Evolutionary conservation across 2,797 vertebrate species (phyloP).

Genomic region (Coilia nasus): DNA sequence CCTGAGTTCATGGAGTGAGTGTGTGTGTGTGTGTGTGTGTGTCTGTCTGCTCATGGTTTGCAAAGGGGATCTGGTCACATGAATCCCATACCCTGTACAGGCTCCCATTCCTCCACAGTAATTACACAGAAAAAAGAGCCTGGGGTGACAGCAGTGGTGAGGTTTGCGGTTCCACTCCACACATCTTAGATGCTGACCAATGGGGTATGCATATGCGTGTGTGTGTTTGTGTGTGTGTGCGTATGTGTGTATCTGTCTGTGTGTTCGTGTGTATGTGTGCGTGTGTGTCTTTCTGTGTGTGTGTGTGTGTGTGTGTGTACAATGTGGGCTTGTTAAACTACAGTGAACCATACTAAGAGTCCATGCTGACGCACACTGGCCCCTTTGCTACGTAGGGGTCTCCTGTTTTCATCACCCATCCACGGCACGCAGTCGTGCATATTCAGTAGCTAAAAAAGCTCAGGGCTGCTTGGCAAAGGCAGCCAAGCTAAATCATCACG

Average conservation of each 20-base stretch:
- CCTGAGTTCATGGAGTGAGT: slow-evolving; percentile 65
- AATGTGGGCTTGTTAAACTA: slow-evolving; percentile 43
- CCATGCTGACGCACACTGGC: background rate
- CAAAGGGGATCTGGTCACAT: slow-evolving; percentile 74
- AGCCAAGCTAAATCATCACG: background rate
- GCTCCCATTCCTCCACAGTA: slow-evolving; percentile 73
- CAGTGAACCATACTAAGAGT: slow-evolving; percentile 23
- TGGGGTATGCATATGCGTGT: slow-evolving; percentile 37
- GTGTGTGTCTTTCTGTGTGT: background rate
- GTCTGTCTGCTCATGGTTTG: slow-evolving; percentile 73
- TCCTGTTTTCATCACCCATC: slow-evolving; percentile 3
- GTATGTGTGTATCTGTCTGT: background rate
- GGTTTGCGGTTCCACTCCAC: slow-evolving; percentile 57
- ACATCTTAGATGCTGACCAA: slow-evolving; percentile 62
- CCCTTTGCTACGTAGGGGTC: background rate
- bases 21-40: slow-evolving; percentile 32
- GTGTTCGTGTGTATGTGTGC: background rate
- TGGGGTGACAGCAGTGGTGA: slow-evolving; percentile 74
- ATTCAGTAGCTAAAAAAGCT: slow-evolving; percentile 4
- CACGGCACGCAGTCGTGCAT: background rate
- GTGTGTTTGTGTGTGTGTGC: slow-evolving; percentile 21
- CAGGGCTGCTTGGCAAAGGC: background rate
- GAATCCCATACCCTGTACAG: slow-evolving; percentile 73
- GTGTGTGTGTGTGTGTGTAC: slow-evolving; percentile 18
- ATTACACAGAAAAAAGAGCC: slow-evolving; percentile 77